A percentile compares a stretch with the other conserved stretches of the same genome.
These are phyloP conservation scores for Capreolus pygargus DNA, from an alignment of 2,113 vertebrate species.

Conservation along the genomic window DNA sequence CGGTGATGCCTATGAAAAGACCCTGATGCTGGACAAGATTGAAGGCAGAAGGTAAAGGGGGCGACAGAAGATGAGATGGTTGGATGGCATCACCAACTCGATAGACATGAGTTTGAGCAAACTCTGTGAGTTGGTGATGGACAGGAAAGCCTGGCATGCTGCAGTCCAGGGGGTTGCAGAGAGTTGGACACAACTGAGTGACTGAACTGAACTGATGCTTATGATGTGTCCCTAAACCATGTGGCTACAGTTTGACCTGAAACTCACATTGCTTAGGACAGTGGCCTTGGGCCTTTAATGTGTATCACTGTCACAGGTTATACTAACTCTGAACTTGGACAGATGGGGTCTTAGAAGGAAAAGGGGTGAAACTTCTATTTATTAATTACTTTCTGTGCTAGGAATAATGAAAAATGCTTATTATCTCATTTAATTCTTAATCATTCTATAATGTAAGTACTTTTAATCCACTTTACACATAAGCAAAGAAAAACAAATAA, in stretches of 20 bases:
- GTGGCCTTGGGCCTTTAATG: background rate
- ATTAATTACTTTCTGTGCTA: background rate
- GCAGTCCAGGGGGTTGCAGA: background rate
- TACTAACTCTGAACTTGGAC: background rate
- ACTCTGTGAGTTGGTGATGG: background rate
- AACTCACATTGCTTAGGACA: background rate
- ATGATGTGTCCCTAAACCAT: background rate
- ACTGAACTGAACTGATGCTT: background rate
- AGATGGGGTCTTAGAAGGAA: background rate
- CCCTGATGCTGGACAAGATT: background rate
- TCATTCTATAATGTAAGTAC: background rate
- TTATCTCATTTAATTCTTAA: background rate
- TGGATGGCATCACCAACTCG: background rate
- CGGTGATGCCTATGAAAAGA: background rate
- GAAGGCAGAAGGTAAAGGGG: background rate
- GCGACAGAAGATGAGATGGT: background rate
- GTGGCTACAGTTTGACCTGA: background rate
- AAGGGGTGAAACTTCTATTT: background rate
- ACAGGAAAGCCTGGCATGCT: background rate
- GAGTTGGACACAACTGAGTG: background rate
- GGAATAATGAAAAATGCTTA: background rate
- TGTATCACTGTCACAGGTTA: background rate
- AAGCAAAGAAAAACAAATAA: slow-evolving; percentile 2
- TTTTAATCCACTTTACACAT: background rate
- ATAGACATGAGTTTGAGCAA: background rate